Percentiles rank a stretch among this genome's conserved stretches.
phyloP scores from a whole-genome alignment of 2,888 invertebrate genomes.

The Unio pictorum region DNA sequence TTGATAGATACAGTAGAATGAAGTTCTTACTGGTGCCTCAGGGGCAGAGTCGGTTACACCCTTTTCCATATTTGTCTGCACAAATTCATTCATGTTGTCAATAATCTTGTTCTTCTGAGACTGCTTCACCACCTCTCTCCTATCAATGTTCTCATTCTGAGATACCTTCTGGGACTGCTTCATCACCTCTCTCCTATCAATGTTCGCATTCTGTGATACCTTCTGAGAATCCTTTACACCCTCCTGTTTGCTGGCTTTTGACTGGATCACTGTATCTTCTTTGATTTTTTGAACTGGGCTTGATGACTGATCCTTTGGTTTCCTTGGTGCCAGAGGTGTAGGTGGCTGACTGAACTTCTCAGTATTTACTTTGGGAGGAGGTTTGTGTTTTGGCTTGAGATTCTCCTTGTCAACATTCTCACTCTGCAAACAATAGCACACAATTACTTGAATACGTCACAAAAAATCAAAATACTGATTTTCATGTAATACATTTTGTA shows the following conservation, averaged over 20 bases:
- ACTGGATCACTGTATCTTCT: conserved; percentile 1
- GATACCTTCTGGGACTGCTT: conserved; percentile 30
- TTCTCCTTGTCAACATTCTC: conserved; percentile 18
- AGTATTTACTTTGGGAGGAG: conserved; percentile 47
- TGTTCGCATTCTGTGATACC: conserved; percentile 21
- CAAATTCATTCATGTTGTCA: conserved; percentile 57
- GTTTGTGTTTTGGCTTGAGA: conserved; percentile 13
- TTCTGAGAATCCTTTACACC: conserved; percentile 17
- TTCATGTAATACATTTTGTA: too few relatives aligned
- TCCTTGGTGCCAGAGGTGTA: conserved; percentile 49
- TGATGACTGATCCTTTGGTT: conserved; percentile 29
- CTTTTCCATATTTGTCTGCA: conserved; percentile 63
- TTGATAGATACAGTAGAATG: too few relatives aligned
- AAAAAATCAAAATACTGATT: too few relatives aligned
- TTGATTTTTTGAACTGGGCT: conserved; percentile 6
- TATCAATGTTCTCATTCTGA: conserved; percentile 26
- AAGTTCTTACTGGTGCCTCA: conserved; percentile 57
- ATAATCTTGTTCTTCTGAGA: conserved; percentile 32
- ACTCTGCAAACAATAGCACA: neutral
- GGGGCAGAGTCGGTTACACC: conserved; percentile 55
- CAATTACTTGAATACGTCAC: too few relatives aligned
- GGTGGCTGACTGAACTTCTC: conserved; percentile 35
- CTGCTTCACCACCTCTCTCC: conserved; percentile 28
- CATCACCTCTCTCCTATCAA: conserved; percentile 24
- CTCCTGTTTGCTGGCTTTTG: conserved; percentile 3